A percentile compares a stretch with the other conserved stretches of the same genome.
These are phyloP conservation scores for Elmis aenea DNA, from an alignment of 2,888 invertebrate species.

Conservation along the genomic window DNA sequence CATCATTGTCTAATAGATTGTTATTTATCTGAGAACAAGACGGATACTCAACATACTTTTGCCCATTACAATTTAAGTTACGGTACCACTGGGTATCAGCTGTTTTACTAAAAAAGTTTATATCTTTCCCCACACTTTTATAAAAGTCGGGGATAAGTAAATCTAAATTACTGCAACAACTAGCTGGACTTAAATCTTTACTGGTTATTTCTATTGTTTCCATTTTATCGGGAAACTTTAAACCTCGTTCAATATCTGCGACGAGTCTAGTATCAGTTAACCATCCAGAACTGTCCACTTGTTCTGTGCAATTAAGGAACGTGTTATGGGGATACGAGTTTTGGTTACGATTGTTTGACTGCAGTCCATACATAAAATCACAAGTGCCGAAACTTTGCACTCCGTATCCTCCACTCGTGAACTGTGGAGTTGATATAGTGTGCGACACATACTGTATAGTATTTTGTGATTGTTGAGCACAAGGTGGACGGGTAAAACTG, in stretches of 20 bases:
- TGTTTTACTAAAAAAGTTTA: constrained; percentile 23
- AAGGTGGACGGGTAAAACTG: constrained; percentile 17
- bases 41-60: constrained; percentile 35
- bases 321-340: constrained; percentile 16
- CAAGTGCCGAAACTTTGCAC: constrained; percentile 17
- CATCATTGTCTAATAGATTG: constrained; percentile 20
- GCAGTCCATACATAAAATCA: constrained; percentile 23
- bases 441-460: constrained; percentile 17
- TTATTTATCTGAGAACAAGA: constrained; percentile 36
- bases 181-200: constrained; percentile 40
- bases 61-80: constrained; percentile 27
- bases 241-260: constrained; percentile 23
- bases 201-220: constrained; percentile 38
- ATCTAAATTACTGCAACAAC: constrained; percentile 37
- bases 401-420: constrained; percentile 13
- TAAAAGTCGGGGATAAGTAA: constrained; percentile 33
- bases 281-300: constrained; percentile 24
- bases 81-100: constrained; percentile 29
- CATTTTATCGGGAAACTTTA: constrained; percentile 35
- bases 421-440: constrained; percentile 9
- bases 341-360: constrained; percentile 20
- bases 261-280: constrained; percentile 24
- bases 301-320: constrained; percentile 15
- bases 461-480: constrained; percentile 23
- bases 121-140: constrained; percentile 30